These are phyloP conservation scores for Machimus atricapillus DNA, from an alignment of 2,888 invertebrate genomes.

Conservation along the genomic window DNA sequence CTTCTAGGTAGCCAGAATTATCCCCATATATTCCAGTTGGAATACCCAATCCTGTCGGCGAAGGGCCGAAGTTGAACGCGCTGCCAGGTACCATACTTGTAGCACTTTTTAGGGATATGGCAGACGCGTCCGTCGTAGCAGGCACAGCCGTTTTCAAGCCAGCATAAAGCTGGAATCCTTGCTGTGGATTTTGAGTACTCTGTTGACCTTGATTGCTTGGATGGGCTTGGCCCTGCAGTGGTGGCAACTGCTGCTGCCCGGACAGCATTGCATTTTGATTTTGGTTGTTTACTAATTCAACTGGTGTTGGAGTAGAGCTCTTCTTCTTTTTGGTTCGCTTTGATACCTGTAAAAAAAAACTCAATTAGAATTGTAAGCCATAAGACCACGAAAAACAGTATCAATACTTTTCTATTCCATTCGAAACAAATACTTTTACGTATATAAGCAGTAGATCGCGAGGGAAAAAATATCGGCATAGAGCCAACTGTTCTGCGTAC, in stretches of 20 bases:
- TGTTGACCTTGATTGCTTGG: slow-evolving; percentile 50
- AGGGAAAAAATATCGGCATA: no score
- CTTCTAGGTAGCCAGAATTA: slow-evolving; percentile 73
- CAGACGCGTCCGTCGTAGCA: slow-evolving; percentile 55
- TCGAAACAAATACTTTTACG: no score
- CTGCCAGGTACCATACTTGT: slow-evolving; percentile 79
- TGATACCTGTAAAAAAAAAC: background rate
- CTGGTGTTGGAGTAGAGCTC: slow-evolving; percentile 21
- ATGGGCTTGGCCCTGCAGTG: slow-evolving; percentile 50
- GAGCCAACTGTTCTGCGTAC: no score
- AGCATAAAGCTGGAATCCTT: slow-evolving; percentile 69
- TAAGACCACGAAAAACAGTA: no score
- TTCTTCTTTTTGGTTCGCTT: slow-evolving; percentile 38
- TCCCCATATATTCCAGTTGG: slow-evolving; percentile 68
- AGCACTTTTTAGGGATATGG: slow-evolving; percentile 71
- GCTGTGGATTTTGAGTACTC: slow-evolving; percentile 53
- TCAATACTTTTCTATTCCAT: no score
- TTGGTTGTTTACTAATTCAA: slow-evolving; percentile 13
- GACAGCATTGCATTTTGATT: slow-evolving; percentile 55
- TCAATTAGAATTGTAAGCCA: background rate
- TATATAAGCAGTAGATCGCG: no score
- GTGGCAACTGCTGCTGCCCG: slow-evolving; percentile 50
- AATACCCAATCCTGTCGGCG: slow-evolving; percentile 68
- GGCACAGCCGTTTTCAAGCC: slow-evolving; percentile 63
- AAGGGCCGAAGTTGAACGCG: slow-evolving; percentile 83